Percentiles rank a stretch among this genome's conserved stretches.
These are phyloP conservation scores for Diplogasteroides magnus DNA, from an alignment of 1,140 invertebrate genomes.

Conservation along the genomic window DNA sequence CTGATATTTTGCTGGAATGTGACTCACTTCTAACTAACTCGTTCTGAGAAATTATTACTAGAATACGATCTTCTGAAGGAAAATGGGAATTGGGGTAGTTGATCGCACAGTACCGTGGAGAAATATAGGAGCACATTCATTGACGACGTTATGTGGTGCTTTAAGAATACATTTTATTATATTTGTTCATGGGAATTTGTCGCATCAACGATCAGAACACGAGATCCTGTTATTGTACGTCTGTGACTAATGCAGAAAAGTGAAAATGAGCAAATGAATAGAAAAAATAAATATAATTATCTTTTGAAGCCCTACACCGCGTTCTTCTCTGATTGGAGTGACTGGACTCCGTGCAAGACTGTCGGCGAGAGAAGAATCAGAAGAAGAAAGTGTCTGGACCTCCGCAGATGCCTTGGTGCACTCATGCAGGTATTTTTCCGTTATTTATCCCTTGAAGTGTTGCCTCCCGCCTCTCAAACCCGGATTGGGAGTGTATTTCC, in stretches of 20 bases:
- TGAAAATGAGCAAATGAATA: not conserved
- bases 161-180: too few relatives aligned
- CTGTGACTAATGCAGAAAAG: not conserved
- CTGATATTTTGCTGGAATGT: too few relatives aligned
- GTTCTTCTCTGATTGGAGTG: constrained; percentile 50
- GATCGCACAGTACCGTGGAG: too few relatives aligned
- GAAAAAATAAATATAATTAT: not conserved
- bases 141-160: too few relatives aligned
- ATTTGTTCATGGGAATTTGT: too few relatives aligned
- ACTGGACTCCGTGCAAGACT: constrained; percentile 47
- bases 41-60: too few relatives aligned
- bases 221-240: too few relatives aligned
- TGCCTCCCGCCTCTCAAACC: constrained; percentile 22
- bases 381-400: constrained; percentile 48
- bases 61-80: too few relatives aligned
- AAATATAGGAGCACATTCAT: too few relatives aligned
- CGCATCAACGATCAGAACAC: too few relatives aligned
- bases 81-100: too few relatives aligned
- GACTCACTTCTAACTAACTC: too few relatives aligned
- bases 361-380: constrained; percentile 48
- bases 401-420: constrained; percentile 46
- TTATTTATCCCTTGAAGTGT: constrained; percentile 42
- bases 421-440: constrained; percentile 55
- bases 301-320: not conserved
- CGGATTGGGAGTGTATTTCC: constrained; percentile 10